Evolutionary conservation across 1,140 invertebrate species (phyloP).

Genomic region (Coenobita brevimanus): DNA sequence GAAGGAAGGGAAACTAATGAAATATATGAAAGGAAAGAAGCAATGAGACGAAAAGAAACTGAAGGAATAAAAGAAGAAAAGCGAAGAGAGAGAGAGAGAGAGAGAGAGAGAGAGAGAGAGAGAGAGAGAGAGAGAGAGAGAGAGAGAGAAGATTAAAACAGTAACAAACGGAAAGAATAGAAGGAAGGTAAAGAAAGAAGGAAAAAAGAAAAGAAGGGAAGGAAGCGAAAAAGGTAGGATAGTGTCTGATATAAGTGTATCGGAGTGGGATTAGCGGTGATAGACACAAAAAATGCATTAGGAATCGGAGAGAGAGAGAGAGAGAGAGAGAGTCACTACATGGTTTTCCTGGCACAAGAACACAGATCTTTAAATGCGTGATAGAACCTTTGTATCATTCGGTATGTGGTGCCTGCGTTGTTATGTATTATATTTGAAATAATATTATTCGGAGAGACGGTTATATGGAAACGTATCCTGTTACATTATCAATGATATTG

Average conservation of each 20-base stretch:
- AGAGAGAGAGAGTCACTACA: too few relatives aligned
- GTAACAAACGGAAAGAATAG: not conserved
- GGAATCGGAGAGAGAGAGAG: too few relatives aligned
- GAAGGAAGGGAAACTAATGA: not conserved
- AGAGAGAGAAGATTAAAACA: not conserved
- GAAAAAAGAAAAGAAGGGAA: not conserved
- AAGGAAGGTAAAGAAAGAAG: not conserved
- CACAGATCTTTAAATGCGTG: too few relatives aligned
- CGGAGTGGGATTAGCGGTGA: not conserved
- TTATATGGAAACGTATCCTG: too few relatives aligned
- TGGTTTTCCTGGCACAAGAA: too few relatives aligned
- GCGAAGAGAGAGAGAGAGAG: not conserved
- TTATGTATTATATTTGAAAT: too few relatives aligned
- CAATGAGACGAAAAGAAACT: not conserved
- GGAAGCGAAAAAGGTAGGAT: too few relatives aligned
- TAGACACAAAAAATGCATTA: not conserved
- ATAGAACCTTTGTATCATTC: too few relatives aligned
- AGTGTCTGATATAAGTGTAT: not conserved
- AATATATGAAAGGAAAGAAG: not conserved
- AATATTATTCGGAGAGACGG: too few relatives aligned
- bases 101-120: not conserved
- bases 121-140: not conserved
- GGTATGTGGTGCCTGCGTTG: too few relatives aligned
- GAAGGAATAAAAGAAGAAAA: not conserved
- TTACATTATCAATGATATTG: too few relatives aligned